A percentile compares a stretch with the other conserved stretches of the same genome.
These are phyloP conservation scores for Anoura caudifer DNA, from an alignment of 2,113 vertebrate genomes.

Conservation along the genomic window DNA sequence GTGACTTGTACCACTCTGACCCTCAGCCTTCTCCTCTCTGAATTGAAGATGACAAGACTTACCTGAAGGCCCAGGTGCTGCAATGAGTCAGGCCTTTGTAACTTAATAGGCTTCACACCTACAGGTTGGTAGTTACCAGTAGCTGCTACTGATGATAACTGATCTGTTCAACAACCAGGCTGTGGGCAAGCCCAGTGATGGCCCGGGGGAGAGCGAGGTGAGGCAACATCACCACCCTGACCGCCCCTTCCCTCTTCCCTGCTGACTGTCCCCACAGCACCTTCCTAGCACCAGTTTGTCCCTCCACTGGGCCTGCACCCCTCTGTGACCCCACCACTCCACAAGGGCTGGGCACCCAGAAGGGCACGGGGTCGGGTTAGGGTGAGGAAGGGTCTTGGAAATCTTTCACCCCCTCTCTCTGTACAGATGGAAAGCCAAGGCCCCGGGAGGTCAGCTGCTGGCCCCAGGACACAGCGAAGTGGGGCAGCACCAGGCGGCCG, in stretches of 20 bases:
- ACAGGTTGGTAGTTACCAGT: not conserved
- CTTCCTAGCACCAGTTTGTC: accelerated
- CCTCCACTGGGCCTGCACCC: not conserved
- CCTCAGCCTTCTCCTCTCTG: not conserved
- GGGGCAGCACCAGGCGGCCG: not conserved
- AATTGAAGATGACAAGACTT: not conserved
- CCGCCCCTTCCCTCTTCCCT: no score
- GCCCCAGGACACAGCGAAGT: accelerated
- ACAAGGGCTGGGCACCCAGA: not conserved
- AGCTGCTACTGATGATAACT: not conserved
- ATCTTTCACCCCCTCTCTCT: not conserved
- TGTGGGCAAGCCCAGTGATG: not conserved
- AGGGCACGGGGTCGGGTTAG: accelerated
- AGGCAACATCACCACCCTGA: not conserved
- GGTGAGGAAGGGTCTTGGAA: not conserved
- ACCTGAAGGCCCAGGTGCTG: not conserved
- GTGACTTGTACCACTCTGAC: not conserved
- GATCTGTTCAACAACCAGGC: not conserved
- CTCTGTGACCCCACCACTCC: not conserved
- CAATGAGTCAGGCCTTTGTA: not conserved
- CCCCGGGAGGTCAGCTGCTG: not conserved
- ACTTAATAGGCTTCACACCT: not conserved
- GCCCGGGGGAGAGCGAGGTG: not conserved
- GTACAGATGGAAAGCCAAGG: not conserved
- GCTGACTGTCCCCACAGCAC: not conserved